phyloP scores from a whole-genome alignment of 64 coral and sea anemone species.

The Montipora sp. region DNA sequence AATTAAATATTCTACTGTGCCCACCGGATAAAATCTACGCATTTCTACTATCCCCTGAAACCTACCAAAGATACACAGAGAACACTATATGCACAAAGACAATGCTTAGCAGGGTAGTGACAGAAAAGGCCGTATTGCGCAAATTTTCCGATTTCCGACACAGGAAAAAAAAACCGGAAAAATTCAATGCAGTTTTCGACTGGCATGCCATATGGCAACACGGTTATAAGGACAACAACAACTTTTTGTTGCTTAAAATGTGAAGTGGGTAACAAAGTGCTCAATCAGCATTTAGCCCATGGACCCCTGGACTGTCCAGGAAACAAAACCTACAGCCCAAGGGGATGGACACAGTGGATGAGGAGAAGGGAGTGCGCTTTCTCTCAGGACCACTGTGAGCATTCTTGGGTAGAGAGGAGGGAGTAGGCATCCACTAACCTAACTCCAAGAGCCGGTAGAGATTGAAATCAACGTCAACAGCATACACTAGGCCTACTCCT shows the following conservation, averaged over 20 bases:
- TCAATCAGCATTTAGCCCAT: neutral
- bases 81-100: no score
- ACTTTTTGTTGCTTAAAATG: neutral
- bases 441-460: neutral
- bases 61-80: no score
- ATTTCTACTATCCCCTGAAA: no score
- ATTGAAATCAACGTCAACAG: neutral
- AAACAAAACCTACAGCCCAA: constrained; percentile 2
- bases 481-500: no score
- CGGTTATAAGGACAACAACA: neutral
- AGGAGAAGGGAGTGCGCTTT: neutral
- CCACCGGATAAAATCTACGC: no score
- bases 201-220: no score
- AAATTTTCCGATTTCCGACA: neutral
- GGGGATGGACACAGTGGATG: neutral
- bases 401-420: neutral
- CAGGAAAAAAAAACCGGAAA: no score
- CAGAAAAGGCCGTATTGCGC: no score
- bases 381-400: neutral
- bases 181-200: no score
- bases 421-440: neutral
- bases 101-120: no score
- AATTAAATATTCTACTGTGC: no score
- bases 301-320: neutral
- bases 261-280: neutral